Base-by-base conservation (phyloP, 2,888 invertebrate genomes). In the Spialia ferax region DNA sequence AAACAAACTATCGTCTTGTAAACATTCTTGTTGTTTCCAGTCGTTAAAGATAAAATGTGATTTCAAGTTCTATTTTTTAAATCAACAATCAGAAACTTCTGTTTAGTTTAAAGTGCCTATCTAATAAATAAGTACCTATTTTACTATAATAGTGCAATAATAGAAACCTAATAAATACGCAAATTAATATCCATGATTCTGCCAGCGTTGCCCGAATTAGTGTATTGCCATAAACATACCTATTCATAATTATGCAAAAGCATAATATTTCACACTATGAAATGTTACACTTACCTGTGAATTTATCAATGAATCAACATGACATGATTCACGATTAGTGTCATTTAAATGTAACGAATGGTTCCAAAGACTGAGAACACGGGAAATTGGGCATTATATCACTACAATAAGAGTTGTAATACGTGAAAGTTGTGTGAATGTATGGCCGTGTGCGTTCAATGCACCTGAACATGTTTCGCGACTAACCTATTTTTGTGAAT, bases 401-500 rank as follows among this genome's bases (percentile, higher is more conserved):
- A 13, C 35, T 20, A 38, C 32, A 65, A 70, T 70, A 68, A n/a
- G 65, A 59, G 60, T 55, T 55, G 54, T 48, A 67, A 61, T 54
- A 26, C 22, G 8, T 20, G 23, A 23, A 50, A 38, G 48, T 38
- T 15, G 10, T 22, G 26, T 1, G 13, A 42, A 45, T 4, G 45
- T 60, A 26, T 20, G 57, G n/a, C 50, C 22, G 59, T 56, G 48
- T 65, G 59, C 56, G 45, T 66, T 61, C 67, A 55, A 61, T 61
- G 62, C 67, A 62, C 66, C 66, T 66, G 66, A 66, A 59, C 42
- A 62, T 79, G 81, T 85, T 88, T 86, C 82, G 87, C 87, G 82
- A 86, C 86, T 88, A 92, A 92, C 91, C 90, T 90, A 93, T 92
- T 89, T 93, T 92, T 86, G 88, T 93, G 93, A 94, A 94, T 93